phyloP scores from a whole-genome alignment of 2,797 vertebrate genomes.

The Antrozous pallidus region DNA sequence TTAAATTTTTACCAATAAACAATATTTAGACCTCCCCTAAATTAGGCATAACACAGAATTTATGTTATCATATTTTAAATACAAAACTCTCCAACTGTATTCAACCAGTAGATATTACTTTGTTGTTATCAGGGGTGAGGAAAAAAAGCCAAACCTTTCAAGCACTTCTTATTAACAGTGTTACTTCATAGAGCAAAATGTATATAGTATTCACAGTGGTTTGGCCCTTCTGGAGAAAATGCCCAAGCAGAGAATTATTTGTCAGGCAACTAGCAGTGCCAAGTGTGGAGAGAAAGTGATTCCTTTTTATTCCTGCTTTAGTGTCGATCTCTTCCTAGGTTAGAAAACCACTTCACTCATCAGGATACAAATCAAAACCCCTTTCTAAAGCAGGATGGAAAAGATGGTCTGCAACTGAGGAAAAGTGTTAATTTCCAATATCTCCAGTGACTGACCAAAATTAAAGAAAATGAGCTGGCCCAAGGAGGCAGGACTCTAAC shows the following conservation, averaged over 20 bases:
- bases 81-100: neutral
- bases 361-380: constrained; percentile 5
- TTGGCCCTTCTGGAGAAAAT: neutral
- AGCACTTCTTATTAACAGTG: neutral
- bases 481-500: neutral
- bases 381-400: neutral
- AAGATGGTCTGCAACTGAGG: neutral
- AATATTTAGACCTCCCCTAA: neutral
- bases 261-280: neutral
- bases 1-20: constrained; percentile 19
- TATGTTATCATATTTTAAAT: constrained; percentile 43
- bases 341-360: neutral
- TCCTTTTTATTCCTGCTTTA: neutral
- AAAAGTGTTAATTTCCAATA: neutral
- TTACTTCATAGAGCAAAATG: neutral
- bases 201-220: neutral
- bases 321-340: neutral
- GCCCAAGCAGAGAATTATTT: neutral
- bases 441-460: neutral
- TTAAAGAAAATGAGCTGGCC: neutral
- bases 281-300: neutral
- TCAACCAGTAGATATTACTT: neutral
- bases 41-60: constrained; percentile 4
- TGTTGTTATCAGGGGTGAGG: neutral
- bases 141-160: neutral